Evolutionary conservation across 1,140 invertebrate species (phyloP).

Genomic region (Cotesia typhae): DNA sequence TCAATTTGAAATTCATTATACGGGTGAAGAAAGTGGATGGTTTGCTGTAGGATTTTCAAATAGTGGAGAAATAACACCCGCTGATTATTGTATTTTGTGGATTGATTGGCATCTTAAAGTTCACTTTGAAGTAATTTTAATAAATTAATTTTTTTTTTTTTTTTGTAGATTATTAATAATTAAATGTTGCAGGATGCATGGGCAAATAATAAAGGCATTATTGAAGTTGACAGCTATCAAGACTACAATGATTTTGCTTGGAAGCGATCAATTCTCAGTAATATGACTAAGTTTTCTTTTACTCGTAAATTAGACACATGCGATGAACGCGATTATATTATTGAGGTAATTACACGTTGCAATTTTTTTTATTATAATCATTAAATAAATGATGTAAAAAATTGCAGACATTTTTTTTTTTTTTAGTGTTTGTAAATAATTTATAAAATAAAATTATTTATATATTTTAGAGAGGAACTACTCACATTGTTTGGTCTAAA

Average conservation of each 20-base stretch:
- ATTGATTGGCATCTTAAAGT: conserved; percentile 72
- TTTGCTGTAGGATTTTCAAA: conserved; percentile 93
- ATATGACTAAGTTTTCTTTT: conserved; percentile 77
- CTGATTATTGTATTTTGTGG: conserved; percentile 89
- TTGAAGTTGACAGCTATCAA: conserved; percentile 79
- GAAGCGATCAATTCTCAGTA: conserved; percentile 60
- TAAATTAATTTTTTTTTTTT: background rate
- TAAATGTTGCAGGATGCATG: conserved; percentile 74
- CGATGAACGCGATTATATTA: conserved; percentile 86
- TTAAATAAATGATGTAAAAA: too few species aligned
- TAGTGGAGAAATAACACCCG: conserved; percentile 78
- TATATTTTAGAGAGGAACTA: conserved; percentile 80
- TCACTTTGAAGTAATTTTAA: conserved; percentile 71
- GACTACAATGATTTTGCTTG: conserved; percentile 80
- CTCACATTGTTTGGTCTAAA: conserved; percentile 84
- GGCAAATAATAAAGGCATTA: conserved; percentile 73
- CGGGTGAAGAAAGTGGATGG: conserved; percentile 69
- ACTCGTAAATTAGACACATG: conserved; percentile 90
- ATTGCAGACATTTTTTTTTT: too few species aligned
- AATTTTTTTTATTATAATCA: background rate
- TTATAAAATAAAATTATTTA: background rate
- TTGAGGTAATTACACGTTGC: conserved; percentile 72
- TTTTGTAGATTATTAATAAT: too few species aligned
- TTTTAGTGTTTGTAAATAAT: too few species aligned
- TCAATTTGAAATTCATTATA: conserved; percentile 67